A percentile compares a stretch with the other conserved stretches of the same genome.
phyloP scores from a whole-genome alignment of 2,888 invertebrate genomes.

The Napeogenes sylphis region DNA sequence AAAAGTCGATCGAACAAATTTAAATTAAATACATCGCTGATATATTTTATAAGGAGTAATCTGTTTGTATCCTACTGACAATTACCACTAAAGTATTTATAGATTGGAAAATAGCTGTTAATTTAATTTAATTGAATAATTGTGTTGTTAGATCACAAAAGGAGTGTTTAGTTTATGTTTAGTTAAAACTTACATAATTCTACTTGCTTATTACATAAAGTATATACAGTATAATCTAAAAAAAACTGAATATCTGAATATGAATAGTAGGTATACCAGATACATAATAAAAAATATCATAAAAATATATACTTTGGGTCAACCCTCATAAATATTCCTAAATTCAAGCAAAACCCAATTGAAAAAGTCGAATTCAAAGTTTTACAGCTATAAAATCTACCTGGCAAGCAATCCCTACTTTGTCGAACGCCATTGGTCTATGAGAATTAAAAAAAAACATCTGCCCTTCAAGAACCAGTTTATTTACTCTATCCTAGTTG shows the following conservation, averaged over 20 bases:
- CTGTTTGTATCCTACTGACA: background rate
- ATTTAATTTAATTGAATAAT: background rate
- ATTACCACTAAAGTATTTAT: background rate
- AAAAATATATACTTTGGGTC: too few relatives aligned
- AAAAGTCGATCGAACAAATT: too few relatives aligned
- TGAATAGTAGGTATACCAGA: background rate
- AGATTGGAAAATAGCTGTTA: slow-evolving; percentile 1
- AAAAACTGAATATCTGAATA: background rate
- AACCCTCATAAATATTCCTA: too few relatives aligned
- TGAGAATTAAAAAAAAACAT: slow-evolving; percentile 4
- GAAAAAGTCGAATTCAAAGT: background rate
- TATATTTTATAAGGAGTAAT: too few relatives aligned
- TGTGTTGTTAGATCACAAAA: background rate
- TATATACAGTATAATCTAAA: background rate
- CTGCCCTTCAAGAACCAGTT: slow-evolving; percentile 7
- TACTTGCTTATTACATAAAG: background rate
- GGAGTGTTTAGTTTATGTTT: background rate
- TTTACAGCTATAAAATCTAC: slow-evolving; percentile 4
- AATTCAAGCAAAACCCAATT: too few relatives aligned
- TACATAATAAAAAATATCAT: too few relatives aligned
- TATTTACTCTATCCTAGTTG: slow-evolving; percentile 4
- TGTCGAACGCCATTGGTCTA: slow-evolving; percentile 2
- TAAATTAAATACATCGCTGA: too few relatives aligned
- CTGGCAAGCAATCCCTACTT: background rate
- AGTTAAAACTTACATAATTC: background rate